Conservation (phyloP, 2,888 invertebrate genomes). For the Nematopogon swammerdamellus region DNA sequence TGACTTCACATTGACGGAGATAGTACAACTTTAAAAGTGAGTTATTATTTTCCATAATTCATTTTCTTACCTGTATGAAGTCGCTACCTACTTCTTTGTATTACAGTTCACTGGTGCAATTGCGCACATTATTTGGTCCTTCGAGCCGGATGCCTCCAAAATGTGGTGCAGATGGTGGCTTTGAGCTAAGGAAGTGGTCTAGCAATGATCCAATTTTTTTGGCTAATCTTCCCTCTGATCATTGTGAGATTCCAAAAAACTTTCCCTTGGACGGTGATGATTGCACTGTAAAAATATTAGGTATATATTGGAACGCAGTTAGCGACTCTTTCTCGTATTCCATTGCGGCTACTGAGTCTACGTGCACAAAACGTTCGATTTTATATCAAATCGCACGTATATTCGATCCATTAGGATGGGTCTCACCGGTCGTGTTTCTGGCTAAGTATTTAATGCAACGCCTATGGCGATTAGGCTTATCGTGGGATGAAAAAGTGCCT, state of each 20-base stretch:
- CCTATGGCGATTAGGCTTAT: background rate
- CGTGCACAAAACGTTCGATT: constrained; percentile 2
- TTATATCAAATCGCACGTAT: constrained; percentile 1
- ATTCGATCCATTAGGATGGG: constrained; percentile 3
- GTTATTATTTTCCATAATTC: too few relatives aligned
- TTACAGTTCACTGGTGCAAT: too few relatives aligned
- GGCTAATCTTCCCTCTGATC: background rate
- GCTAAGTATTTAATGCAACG: background rate
- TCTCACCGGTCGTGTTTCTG: constrained; percentile 3
- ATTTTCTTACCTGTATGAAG: too few relatives aligned
- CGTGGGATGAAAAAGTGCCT: background rate
- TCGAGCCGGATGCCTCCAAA: too few relatives aligned
- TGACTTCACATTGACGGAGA: too few relatives aligned
- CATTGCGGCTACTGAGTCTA: background rate
- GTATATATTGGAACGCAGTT: background rate
- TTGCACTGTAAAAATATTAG: background rate
- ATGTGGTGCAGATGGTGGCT: too few relatives aligned
- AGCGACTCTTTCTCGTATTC: background rate
- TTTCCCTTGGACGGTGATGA: background rate
- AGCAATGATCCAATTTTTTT: background rate
- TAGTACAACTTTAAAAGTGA: too few relatives aligned
- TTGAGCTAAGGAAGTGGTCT: background rate
- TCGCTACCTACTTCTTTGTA: too few relatives aligned
- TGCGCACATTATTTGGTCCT: too few relatives aligned
- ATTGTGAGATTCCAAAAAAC: background rate